Conservation (phyloP, 2,797 vertebrate genomes). For the Harpagifer antarcticus region DNA sequence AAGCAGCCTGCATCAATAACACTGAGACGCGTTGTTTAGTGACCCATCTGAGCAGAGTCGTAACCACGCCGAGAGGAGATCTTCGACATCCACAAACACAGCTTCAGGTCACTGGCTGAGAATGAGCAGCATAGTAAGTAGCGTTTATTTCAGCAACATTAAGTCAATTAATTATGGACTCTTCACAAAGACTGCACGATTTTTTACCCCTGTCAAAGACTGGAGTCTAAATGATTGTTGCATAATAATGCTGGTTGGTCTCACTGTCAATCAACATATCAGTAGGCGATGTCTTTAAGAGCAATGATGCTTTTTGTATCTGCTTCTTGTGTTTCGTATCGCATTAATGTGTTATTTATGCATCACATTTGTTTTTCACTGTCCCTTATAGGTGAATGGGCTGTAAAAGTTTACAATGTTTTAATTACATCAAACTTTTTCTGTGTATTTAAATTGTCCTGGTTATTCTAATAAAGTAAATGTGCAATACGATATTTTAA, state of each 20-base stretch:
- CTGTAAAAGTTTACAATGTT: not conserved
- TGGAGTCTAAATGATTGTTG: no score
- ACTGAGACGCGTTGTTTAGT: constrained; percentile 30
- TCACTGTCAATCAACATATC: not conserved
- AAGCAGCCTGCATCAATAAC: constrained; percentile 36
- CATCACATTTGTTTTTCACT: not conserved
- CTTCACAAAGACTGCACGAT: not conserved
- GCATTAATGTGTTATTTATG: not conserved
- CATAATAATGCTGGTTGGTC: not conserved
- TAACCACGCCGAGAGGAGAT: constrained; percentile 9
- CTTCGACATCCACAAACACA: constrained; percentile 21
- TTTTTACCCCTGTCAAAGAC: not conserved
- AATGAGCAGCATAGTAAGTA: constrained; percentile 5
- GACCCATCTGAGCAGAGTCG: constrained; percentile 39
- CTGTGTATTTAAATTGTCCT: not conserved
- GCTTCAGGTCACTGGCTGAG: constrained; percentile 32
- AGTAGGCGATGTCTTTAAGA: not conserved
- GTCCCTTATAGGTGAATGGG: not conserved
- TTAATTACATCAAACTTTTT: not conserved
- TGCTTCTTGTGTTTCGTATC: not conserved
- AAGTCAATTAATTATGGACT: not conserved
- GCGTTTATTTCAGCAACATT: constrained; percentile 26
- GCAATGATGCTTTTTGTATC: not conserved
- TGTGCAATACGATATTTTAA: not conserved
- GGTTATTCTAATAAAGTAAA: not conserved